These are phyloP conservation scores for Pachycephus smyrnensis DNA, from an alignment of 2,888 invertebrate species.

Conservation along the genomic window DNA sequence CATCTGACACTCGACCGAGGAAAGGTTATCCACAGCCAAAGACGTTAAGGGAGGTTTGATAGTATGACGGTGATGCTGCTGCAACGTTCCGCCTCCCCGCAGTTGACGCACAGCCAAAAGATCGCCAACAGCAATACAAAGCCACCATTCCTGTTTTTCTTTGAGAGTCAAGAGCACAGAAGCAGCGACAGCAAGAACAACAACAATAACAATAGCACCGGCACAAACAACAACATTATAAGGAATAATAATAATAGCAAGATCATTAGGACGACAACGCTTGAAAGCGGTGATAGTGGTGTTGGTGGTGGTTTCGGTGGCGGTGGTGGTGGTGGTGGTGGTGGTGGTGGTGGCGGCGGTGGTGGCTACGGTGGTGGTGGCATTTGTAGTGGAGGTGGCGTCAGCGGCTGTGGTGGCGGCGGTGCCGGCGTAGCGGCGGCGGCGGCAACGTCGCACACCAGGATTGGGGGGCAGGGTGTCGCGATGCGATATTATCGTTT, in stretches of 20 bases:
- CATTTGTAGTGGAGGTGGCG: slow-evolving; percentile 66
- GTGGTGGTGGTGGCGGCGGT: slow-evolving; percentile 57
- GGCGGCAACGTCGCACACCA: slow-evolving; percentile 69
- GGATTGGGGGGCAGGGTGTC: slow-evolving; percentile 74
- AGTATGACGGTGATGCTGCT: slow-evolving; percentile 68
- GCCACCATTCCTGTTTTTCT: slow-evolving; percentile 58
- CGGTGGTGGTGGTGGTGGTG: slow-evolving; percentile 70
- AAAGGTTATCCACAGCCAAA: slow-evolving; percentile 20
- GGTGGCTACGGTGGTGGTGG: slow-evolving; percentile 70
- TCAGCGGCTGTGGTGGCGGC: slow-evolving; percentile 70
- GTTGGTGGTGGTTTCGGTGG: slow-evolving; percentile 36
- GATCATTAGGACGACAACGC: slow-evolving; percentile 1
- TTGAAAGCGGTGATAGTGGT: slow-evolving; percentile 24
- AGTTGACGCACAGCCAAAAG: slow-evolving; percentile 63
- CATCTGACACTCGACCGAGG: slow-evolving; percentile 4
- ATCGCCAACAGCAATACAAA: slow-evolving; percentile 57
- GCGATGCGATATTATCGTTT: slow-evolving; percentile 87
- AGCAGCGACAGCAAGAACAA: slow-evolving; percentile 35
- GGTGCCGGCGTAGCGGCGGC: slow-evolving; percentile 67
- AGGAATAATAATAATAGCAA: slow-evolving; percentile 16
- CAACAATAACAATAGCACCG: slow-evolving; percentile 32
- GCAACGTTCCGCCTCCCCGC: slow-evolving; percentile 66
- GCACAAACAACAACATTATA: slow-evolving; percentile 31
- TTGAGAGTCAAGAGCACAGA: slow-evolving; percentile 50
- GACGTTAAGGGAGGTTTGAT: slow-evolving; percentile 50